These are phyloP conservation scores for Ectemnius lituratus DNA, from an alignment of 2,888 invertebrate genomes.

Conservation along the genomic window DNA sequence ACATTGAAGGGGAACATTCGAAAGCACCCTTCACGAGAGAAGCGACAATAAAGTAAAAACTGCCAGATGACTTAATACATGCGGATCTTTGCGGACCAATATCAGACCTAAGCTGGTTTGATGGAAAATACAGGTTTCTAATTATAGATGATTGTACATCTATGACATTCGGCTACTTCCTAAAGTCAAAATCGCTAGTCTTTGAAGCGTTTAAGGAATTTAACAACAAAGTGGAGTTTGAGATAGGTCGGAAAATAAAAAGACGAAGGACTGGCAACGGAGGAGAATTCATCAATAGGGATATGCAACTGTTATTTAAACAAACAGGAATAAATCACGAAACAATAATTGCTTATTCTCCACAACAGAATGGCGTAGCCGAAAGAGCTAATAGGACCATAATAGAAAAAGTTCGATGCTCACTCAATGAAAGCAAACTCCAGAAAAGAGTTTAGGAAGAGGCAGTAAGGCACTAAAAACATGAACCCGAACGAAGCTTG, in stretches of 20 bases:
- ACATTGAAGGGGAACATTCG: not conserved
- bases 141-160: too few relatives aligned
- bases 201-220: not conserved
- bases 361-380: slow-evolving; percentile 50
- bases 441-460: slow-evolving; percentile 54
- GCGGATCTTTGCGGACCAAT: not conserved
- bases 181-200: too few relatives aligned
- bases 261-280: too few relatives aligned
- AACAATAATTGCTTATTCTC: slow-evolving; percentile 6
- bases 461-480: slow-evolving; percentile 30
- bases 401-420: slow-evolving; percentile 51
- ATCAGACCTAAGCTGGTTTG: too few relatives aligned
- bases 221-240: not conserved
- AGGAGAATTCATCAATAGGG: not conserved
- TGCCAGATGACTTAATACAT: not conserved
- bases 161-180: too few relatives aligned
- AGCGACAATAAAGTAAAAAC: not conserved
- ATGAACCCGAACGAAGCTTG: slow-evolving; percentile 71
- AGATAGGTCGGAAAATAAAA: not conserved
- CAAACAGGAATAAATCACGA: not conserved
- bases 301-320: not conserved
- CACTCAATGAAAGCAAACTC: slow-evolving; percentile 49
- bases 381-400: slow-evolving; percentile 52
- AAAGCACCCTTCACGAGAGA: not conserved
- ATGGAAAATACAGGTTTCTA: too few relatives aligned